phyloP scores from a whole-genome alignment of 2,113 vertebrate species.

The Epinephelus lanceolatus region DNA sequence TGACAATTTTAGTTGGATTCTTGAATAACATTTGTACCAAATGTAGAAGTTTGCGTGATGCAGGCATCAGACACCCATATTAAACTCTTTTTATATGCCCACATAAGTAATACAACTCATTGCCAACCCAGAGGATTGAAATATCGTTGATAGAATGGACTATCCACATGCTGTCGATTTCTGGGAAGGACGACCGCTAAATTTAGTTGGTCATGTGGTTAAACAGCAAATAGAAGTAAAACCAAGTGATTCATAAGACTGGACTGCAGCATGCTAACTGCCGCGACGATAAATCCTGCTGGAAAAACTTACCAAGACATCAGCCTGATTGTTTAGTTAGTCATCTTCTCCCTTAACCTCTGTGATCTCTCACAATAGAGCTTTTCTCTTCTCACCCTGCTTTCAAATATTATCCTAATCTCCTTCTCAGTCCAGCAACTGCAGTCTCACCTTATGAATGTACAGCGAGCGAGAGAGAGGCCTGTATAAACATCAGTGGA shows the following conservation, averaged over 20 bases:
- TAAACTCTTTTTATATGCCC: neutral
- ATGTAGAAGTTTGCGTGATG: conserved; percentile 2
- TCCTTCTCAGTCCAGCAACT: conserved; percentile 15
- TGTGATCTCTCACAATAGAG: neutral
- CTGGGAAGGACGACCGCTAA: conserved; percentile 18
- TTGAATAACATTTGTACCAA: neutral
- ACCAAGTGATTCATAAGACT: conserved; percentile 31
- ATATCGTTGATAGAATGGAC: conserved; percentile 2
- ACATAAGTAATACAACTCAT: conserved; percentile 1
- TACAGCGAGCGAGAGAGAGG: conserved; percentile 4
- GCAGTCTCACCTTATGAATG: conserved; percentile 4
- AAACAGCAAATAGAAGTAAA: conserved; percentile 44
- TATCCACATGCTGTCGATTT: conserved; percentile 9
- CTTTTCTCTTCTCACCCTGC: conserved; percentile 38
- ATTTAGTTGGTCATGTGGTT: conserved; percentile 8
- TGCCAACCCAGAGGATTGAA: conserved; percentile 30
- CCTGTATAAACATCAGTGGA: conserved; percentile 56
- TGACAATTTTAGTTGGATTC: neutral
- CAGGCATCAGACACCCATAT: neutral
- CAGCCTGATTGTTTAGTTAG: conserved; percentile 2
- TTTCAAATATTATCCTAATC: conserved; percentile 24
- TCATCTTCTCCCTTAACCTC: neutral
- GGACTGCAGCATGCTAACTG: neutral
- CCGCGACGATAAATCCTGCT: neutral
- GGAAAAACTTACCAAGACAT: neutral